Conservation (phyloP, 1,140 invertebrate species). For the Saccostrea echinata region DNA sequence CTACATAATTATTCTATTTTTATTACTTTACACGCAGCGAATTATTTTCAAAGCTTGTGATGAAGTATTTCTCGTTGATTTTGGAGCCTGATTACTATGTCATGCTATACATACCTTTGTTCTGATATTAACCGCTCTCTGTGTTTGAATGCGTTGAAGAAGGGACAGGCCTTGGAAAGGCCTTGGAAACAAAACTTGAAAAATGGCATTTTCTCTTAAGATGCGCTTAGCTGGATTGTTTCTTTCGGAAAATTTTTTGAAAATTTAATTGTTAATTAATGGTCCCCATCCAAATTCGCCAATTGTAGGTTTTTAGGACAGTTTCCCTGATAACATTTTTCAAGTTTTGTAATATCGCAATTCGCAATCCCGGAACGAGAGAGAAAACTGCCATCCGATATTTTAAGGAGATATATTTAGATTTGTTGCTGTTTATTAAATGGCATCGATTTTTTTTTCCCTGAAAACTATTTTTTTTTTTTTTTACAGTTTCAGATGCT, state of each 20-base stretch:
- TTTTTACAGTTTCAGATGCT: background rate
- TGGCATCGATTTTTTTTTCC: background rate
- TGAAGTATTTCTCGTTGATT: no score
- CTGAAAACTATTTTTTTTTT: background rate
- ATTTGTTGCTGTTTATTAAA: background rate
- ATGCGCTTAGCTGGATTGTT: background rate
- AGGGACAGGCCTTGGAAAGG: no score
- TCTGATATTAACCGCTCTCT: background rate
- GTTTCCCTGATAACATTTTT: background rate
- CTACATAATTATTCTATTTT: no score
- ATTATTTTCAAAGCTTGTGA: no score
- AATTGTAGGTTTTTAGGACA: background rate
- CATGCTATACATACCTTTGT: background rate
- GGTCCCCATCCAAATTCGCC: background rate
- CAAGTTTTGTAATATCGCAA: background rate
- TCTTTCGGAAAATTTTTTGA: background rate
- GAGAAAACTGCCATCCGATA: background rate
- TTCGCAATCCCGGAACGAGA: background rate
- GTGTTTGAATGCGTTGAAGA: background rate
- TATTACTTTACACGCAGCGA: no score
- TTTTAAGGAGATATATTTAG: background rate
- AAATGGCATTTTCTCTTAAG: background rate
- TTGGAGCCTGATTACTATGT: no score
- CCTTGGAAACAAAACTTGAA: background rate
- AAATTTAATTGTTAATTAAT: conserved; percentile 4